phyloP scores from a whole-genome alignment of 2,113 vertebrate species.

The Brachypteracias leptosomus region DNA sequence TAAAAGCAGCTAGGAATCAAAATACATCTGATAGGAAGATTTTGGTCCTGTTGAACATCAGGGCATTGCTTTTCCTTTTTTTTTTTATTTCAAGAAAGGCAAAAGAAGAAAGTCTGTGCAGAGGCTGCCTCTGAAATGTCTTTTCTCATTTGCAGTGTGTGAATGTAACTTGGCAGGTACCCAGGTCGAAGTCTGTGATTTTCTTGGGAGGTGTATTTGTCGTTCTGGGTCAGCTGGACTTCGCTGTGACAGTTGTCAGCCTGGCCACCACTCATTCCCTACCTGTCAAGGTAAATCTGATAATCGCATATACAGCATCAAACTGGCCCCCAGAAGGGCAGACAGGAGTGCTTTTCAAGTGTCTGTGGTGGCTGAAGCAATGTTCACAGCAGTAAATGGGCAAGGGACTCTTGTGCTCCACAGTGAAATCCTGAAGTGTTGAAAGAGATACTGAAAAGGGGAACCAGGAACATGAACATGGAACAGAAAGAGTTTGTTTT shows the following conservation, averaged over 20 bases:
- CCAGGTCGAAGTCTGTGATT: slow-evolving; percentile 71
- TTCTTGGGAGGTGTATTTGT: slow-evolving; percentile 82
- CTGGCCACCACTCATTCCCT: slow-evolving; percentile 82
- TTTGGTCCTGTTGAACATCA: neutral
- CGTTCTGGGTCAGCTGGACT: slow-evolving; percentile 74
- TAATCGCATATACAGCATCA: rapidly evolving
- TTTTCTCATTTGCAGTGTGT: slow-evolving; percentile 75
- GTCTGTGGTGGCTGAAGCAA: neutral
- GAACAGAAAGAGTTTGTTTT: neutral
- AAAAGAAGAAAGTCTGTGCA: neutral
- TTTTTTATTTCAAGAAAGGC: neutral
- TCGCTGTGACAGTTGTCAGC: slow-evolving; percentile 79
- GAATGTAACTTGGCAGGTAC: slow-evolving; percentile 80
- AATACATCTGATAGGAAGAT: neutral
- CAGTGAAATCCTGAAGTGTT: neutral
- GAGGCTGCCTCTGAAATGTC: neutral
- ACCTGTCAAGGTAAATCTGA: slow-evolving; percentile 79
- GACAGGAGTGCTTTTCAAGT: neutral
- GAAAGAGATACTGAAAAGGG: slow-evolving; percentile 1
- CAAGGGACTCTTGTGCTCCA: neutral
- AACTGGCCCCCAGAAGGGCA: neutral
- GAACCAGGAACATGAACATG: neutral
- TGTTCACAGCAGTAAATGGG: neutral
- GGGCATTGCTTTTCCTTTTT: neutral
- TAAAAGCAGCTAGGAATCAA: neutral